Percentiles rank a stretch among this genome's conserved stretches.
These are phyloP conservation scores for Drosophila fulvimacula DNA, from an alignment of 2,888 invertebrate species.

Conservation along the genomic window DNA sequence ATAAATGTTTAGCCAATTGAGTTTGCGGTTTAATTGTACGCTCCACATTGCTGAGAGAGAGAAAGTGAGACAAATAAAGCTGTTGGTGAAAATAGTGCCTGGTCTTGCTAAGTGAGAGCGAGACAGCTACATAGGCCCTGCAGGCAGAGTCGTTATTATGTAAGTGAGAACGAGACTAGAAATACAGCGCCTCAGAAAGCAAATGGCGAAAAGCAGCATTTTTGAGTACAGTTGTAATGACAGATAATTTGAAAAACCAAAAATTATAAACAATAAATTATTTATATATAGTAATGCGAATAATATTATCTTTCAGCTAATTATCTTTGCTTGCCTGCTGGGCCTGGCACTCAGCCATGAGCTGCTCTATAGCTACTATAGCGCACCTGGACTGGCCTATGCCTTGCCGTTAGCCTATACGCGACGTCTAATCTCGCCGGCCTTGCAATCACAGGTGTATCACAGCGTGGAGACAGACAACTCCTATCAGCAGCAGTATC, in stretches of 20 bases:
- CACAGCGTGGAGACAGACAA: conserved; percentile 81
- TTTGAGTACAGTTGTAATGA: too few relatives aligned
- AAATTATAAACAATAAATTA: too few relatives aligned
- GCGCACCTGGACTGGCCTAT: conserved; percentile 47
- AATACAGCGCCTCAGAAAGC: too few relatives aligned
- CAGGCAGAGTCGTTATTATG: too few relatives aligned
- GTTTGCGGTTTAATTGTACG: neutral
- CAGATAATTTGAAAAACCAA: too few relatives aligned
- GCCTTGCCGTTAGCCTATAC: conserved; percentile 73
- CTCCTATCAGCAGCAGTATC: conserved; percentile 82
- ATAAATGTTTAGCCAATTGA: too few relatives aligned
- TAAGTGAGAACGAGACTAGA: too few relatives aligned
- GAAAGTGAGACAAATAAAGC: neutral
- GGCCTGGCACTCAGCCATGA: conserved; percentile 67
- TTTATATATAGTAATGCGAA: neutral
- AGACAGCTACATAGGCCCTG: neutral
- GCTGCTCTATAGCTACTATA: conserved; percentile 66
- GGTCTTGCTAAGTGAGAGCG: neutral
- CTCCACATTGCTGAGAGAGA: too few relatives aligned
- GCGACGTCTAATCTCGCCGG: conserved; percentile 56
- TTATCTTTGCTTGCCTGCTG: conserved; percentile 71
- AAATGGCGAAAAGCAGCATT: neutral
- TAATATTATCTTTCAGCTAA: neutral
- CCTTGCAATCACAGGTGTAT: conserved; percentile 72
- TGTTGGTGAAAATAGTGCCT: neutral